A percentile compares a stretch with the other conserved stretches of the same genome.
Evolutionary conservation across 1,140 invertebrate genomes (phyloP).

Genomic region (Thalassaphorura encarpata): DNA sequence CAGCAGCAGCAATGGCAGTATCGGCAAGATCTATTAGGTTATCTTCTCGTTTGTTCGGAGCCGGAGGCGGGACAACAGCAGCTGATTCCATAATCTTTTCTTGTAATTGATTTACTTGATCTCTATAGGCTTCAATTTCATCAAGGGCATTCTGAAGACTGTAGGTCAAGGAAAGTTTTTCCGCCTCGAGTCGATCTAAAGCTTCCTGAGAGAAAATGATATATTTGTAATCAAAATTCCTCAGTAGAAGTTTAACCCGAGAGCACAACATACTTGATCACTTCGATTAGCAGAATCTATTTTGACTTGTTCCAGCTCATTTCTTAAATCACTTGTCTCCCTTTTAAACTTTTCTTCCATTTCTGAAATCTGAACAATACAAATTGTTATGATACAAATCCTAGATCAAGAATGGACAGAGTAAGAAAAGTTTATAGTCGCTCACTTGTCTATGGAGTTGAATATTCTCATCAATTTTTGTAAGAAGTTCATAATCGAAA

Average conservation of each 20-base stretch:
- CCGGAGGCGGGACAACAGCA: not conserved
- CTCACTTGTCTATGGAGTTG: slow-evolving; percentile 21
- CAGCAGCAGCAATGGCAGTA: too few species aligned
- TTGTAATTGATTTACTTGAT: slow-evolving; percentile 23
- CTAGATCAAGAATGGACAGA: not conserved
- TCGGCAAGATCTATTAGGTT: too few species aligned
- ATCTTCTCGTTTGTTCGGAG: too few species aligned
- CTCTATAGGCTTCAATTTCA: slow-evolving; percentile 25
- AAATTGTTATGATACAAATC: not conserved
- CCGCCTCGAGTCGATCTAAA: slow-evolving; percentile 9
- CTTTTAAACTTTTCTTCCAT: slow-evolving; percentile 12
- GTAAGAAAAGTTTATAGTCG: not conserved
- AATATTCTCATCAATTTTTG: slow-evolving; percentile 26
- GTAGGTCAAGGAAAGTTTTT: slow-evolving; percentile 10
- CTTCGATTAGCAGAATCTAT: too few species aligned
- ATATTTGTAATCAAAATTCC: too few species aligned
- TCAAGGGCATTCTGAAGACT: slow-evolving; percentile 20
- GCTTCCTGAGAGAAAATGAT: not conserved
- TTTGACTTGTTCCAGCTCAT: not conserved
- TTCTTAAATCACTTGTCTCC: not conserved
- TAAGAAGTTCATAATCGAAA: slow-evolving; percentile 20
- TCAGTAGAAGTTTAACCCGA: too few species aligned
- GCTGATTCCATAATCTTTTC: slow-evolving; percentile 13
- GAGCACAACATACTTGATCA: too few species aligned
- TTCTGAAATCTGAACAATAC: slow-evolving; percentile 5